Percentiles rank a stretch among this genome's conserved stretches.
Conservation (phyloP, 2,888 invertebrate species). For the Ophion ellenae region DNA sequence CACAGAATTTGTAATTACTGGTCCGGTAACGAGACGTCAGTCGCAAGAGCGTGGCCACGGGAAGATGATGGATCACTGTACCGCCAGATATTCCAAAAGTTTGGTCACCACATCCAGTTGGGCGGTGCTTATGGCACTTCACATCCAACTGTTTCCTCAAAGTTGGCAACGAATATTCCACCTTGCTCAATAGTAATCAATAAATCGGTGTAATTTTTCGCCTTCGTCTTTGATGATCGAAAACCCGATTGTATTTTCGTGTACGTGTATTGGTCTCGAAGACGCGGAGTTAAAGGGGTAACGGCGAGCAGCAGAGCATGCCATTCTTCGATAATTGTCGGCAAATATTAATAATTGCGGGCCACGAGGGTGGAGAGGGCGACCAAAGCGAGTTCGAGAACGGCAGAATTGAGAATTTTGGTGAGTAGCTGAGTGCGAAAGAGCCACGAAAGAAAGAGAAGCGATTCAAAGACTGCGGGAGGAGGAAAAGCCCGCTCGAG, state of each 20-base stretch:
- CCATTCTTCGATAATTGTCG: slow-evolving; percentile 80
- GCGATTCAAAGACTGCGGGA: slow-evolving; percentile 74
- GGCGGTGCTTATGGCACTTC: slow-evolving; percentile 6
- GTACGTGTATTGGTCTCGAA: slow-evolving; percentile 78
- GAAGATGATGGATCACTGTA: slow-evolving; percentile 70
- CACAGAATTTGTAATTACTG: slow-evolving; percentile 72
- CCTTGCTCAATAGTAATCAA: slow-evolving; percentile 77
- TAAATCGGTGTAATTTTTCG: slow-evolving; percentile 80
- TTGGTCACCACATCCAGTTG: slow-evolving; percentile 45
- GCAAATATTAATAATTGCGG: slow-evolving; percentile 83
- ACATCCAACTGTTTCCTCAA: slow-evolving; percentile 81
- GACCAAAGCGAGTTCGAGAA: slow-evolving; percentile 16
- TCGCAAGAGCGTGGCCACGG: slow-evolving; percentile 53
- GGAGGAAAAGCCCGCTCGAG: slow-evolving; percentile 76
- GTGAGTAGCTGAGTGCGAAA: slow-evolving; percentile 47
- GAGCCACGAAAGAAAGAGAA: slow-evolving; percentile 60
- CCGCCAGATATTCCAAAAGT: slow-evolving; percentile 46
- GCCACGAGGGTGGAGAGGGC: slow-evolving; percentile 50
- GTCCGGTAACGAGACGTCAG: slow-evolving; percentile 73
- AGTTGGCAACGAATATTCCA: slow-evolving; percentile 86
- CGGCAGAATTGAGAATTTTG: slow-evolving; percentile 17
- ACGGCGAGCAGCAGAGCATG: slow-evolving; percentile 55
- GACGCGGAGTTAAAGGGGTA: slow-evolving; percentile 81
- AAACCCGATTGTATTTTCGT: slow-evolving; percentile 71
- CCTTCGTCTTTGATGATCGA: slow-evolving; percentile 70